These are phyloP conservation scores for Sebastes trivittatus DNA, from an alignment of 2,797 vertebrate species.

Conservation along the genomic window DNA sequence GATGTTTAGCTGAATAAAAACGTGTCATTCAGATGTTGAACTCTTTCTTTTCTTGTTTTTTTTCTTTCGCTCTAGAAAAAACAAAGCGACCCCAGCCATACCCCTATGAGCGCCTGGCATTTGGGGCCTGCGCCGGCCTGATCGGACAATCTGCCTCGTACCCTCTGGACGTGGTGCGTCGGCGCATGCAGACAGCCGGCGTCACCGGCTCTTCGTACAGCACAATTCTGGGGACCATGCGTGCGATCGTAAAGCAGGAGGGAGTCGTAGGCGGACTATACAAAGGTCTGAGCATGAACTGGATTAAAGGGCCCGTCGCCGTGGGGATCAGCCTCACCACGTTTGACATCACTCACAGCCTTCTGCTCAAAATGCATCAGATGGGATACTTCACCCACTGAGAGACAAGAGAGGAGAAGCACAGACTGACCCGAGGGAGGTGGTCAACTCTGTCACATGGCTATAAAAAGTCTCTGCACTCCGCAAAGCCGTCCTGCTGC, in stretches of 20 bases:
- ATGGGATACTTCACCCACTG: constrained; percentile 78
- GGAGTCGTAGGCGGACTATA: constrained; percentile 91
- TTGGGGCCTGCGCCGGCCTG: constrained; percentile 93
- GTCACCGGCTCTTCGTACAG: constrained; percentile 86
- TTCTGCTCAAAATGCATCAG: constrained; percentile 86
- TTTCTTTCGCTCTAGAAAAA: constrained; percentile 78
- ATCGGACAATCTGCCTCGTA: constrained; percentile 96
- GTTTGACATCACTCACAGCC: constrained; percentile 91
- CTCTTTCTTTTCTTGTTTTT: background rate
- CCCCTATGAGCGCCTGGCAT: constrained; percentile 88
- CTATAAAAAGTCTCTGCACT: constrained; percentile 6
- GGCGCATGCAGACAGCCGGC: constrained; percentile 97
- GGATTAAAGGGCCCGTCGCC: constrained; percentile 94
- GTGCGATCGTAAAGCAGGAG: constrained; percentile 86
- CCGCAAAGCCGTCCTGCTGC: background rate
- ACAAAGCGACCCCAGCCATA: constrained; percentile 87
- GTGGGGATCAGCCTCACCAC: constrained; percentile 97
- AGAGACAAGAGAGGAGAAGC: background rate
- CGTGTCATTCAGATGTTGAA: background rate
- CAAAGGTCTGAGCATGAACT: constrained; percentile 99
- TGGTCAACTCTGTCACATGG: background rate
- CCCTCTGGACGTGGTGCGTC: constrained; percentile 95
- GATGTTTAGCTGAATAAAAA: background rate
- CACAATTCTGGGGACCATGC: constrained; percentile 88
- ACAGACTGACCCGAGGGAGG: constrained; percentile 10